Conservation (phyloP, 2,113 vertebrate genomes). For the Lepus timidus region DNA sequence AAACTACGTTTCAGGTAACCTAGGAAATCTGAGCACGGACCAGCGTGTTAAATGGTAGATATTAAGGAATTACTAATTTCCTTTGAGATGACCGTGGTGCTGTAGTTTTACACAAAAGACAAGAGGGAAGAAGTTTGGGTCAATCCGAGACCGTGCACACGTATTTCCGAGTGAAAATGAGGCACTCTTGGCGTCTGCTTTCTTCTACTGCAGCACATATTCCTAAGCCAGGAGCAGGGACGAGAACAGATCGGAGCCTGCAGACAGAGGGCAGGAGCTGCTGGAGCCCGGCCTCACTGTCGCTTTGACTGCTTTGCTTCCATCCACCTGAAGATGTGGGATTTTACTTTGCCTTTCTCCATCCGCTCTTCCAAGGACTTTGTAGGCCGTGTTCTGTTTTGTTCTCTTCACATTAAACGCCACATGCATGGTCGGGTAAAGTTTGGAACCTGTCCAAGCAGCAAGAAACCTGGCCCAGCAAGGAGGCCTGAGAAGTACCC, state of each 20-base stretch:
- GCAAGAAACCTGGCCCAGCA: not conserved
- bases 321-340: not conserved
- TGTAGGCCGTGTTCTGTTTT: not conserved
- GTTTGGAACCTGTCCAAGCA: not conserved
- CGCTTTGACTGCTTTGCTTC: not conserved
- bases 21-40: not conserved
- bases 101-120: not conserved
- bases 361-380: slow-evolving; percentile 26
- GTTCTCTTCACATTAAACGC: not conserved
- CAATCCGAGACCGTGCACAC: not conserved
- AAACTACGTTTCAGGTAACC: not conserved
- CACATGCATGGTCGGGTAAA: not conserved
- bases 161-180: not conserved
- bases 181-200: not conserved
- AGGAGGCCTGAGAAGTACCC: not conserved
- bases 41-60: not conserved
- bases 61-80: not conserved
- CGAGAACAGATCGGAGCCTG: not conserved
- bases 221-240: not conserved
- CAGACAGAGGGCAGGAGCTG: not conserved
- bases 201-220: not conserved
- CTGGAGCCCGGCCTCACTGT: too few relatives aligned
- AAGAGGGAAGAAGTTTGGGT: not conserved
- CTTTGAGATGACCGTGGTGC: not conserved
- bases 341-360: not conserved